A percentile compares a stretch with the other conserved stretches of the same genome.
Conservation (phyloP, 2,888 invertebrate species). For the Cryptosula pallasiana region DNA sequence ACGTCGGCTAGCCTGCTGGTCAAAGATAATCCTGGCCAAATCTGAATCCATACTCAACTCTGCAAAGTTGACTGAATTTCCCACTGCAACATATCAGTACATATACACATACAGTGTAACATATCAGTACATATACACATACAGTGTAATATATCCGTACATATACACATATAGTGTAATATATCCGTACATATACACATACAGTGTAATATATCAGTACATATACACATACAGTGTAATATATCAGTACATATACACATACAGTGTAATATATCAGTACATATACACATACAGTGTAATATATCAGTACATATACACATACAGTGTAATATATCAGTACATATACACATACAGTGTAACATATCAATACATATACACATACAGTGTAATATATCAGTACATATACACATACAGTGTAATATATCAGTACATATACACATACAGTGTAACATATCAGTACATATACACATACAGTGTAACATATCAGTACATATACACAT, state of each 20-base stretch:
- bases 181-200: too few relatives aligned
- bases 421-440: not conserved
- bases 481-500: not conserved
- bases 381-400: too few relatives aligned
- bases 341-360: too few relatives aligned
- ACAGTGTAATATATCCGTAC: not conserved
- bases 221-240: too few relatives aligned
- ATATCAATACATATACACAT: too few relatives aligned
- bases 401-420: too few relatives aligned
- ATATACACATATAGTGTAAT: not conserved
- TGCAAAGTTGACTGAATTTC: not conserved
- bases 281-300: not conserved
- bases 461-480: not conserved
- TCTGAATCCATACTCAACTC: not conserved
- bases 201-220: too few relatives aligned
- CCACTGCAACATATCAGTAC: constrained; percentile 1
- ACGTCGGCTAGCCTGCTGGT: not conserved
- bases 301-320: not conserved
- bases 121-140: not conserved
- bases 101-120: not conserved
- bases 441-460: not conserved
- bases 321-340: not conserved
- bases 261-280: not conserved
- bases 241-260: too few relatives aligned
- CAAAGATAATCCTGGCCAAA: not conserved